Evolutionary conservation across 2,888 invertebrate genomes (phyloP), one percentile per base, ranked within the genome.

Genomic region (Matsumyia berberina): DNA sequence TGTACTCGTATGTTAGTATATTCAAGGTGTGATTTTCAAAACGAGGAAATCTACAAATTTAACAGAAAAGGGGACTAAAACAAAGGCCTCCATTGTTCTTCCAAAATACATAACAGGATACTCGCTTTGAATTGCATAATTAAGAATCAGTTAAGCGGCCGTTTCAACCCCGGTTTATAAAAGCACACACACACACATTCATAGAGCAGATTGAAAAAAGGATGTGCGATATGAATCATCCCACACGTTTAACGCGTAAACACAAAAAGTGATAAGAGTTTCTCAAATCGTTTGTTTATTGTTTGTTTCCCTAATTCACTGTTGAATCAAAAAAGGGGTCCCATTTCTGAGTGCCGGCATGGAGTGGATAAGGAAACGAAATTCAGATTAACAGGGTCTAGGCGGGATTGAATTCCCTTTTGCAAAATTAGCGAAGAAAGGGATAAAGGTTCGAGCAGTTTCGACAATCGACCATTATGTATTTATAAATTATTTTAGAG

Each of bases 201-300:
- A 29, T 39, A 42, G 69, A 69, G 19, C 24, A 57, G 46, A 67
- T 74, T 80, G 53, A 53, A 39, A 49, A 70, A 66, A 44, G 62
- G 79, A 79, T 79, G 33, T 33, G n/a, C 72, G 79, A 81, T 81
- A 70, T 64, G 62, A 76, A 64, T 62, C 76, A 70, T 69, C 70
- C 42, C 69, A 76, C 81, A 76, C 70, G 64, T 76, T 69, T 51
- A 62, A 74, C 49, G 39, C 69, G 62, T 70, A 55, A 62, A 70
- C 31, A 64, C 57, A 81, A 76, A 81, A 76, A 70, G 57, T 81
- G 81, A 70, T 81, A 81, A 81, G 76, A 81, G 81, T 76, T 69
- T 76, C 51, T 70, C 70, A 69, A 76, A 64, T 62, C 69, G 69
- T 64, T 81, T 76, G 55, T 76, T 62, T 81, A 70, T 81, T 81